A percentile compares a stretch with the other conserved stretches of the same genome.
phyloP scores from a whole-genome alignment of 1,140 invertebrate genomes.

The Aphelinus certus region DNA sequence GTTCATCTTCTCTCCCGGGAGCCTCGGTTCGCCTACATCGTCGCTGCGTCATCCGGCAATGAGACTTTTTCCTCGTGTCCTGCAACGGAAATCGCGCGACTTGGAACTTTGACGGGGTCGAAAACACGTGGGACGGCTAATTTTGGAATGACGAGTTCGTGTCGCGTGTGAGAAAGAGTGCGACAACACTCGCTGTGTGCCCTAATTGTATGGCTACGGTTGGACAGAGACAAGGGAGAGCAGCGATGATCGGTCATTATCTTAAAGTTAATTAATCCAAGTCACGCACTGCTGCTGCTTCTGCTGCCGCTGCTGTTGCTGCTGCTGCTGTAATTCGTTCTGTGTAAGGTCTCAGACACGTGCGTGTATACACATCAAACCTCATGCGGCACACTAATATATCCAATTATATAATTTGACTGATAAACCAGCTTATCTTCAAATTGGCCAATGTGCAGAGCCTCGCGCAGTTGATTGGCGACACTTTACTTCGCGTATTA shows the following conservation, averaged over 20 bases:
- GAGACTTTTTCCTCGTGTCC: too few relatives aligned
- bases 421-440: slow-evolving; percentile 6
- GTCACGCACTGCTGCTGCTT: slow-evolving; percentile 24
- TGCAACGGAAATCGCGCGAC: too few relatives aligned
- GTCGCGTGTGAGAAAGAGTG: neutral
- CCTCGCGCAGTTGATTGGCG: too few relatives aligned
- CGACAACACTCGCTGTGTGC: neutral
- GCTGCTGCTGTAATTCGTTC: too few relatives aligned
- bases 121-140: too few relatives aligned
- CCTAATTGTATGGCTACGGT: too few relatives aligned
- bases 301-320: too few relatives aligned
- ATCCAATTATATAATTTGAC: slow-evolving; percentile 5
- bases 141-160: too few relatives aligned
- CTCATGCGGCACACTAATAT: neutral
- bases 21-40: too few relatives aligned
- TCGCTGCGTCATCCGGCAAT: too few relatives aligned
- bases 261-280: slow-evolving; percentile 24
- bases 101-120: too few relatives aligned
- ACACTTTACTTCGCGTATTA: too few relatives aligned
- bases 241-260: neutral
- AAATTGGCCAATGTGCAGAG: slow-evolving; percentile 1
- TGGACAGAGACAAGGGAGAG: neutral
- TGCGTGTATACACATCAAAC: neutral
- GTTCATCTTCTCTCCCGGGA: slow-evolving; percentile 3
- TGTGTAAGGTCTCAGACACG: neutral